A percentile compares a stretch with the other conserved stretches of the same genome.
These are phyloP conservation scores for Flexamia atlantica DNA, from an alignment of 2,888 invertebrate species.

Conservation along the genomic window DNA sequence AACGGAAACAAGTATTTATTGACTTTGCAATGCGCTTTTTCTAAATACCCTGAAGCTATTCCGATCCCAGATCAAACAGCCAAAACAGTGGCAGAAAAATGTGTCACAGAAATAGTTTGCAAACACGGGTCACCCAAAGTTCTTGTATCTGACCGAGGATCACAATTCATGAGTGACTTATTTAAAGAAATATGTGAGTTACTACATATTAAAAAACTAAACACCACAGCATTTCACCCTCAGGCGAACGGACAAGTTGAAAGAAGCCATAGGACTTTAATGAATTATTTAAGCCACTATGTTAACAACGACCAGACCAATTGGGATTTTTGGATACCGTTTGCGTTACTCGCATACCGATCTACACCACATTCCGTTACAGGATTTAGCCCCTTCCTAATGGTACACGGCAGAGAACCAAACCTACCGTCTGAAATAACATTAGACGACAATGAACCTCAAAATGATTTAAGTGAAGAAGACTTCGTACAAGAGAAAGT, in stretches of 20 bases:
- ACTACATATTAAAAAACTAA: conserved; percentile 13
- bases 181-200: conserved; percentile 28
- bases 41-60: conserved; percentile 9
- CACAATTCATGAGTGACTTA: conserved; percentile 9
- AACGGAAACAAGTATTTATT: background rate
- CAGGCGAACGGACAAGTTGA: conserved; percentile 27
- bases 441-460: background rate
- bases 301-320: conserved; percentile 18
- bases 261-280: conserved; percentile 21
- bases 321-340: conserved; percentile 14
- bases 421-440: conserved; percentile 30
- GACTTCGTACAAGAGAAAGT: conserved; percentile 26
- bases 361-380: conserved; percentile 4
- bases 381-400: conserved; percentile 6
- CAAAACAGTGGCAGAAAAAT: background rate
- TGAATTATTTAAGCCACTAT: conserved; percentile 35
- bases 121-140: conserved; percentile 9
- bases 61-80: background rate
- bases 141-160: background rate
- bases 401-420: conserved; percentile 36
- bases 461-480: conserved; percentile 36
- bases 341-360: conserved; percentile 19
- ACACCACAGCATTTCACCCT: conserved; percentile 24
- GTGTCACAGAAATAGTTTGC: background rate
- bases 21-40: background rate